Percentiles rank a stretch among this genome's conserved stretches.
Evolutionary conservation across 2,113 vertebrate species (phyloP).

Genomic region (Seriola rivoliana): DNA sequence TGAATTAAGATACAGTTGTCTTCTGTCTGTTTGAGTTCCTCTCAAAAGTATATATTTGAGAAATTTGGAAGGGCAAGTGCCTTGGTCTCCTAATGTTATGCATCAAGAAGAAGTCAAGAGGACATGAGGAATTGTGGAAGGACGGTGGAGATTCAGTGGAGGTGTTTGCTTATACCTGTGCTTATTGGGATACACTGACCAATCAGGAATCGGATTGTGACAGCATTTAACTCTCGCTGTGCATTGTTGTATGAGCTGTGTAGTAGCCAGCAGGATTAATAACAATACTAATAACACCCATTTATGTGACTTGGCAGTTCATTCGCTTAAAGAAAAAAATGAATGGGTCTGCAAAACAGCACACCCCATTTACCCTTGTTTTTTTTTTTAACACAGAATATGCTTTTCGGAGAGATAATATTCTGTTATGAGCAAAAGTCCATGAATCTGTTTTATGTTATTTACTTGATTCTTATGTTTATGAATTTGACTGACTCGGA

Average conservation of each 20-base stretch:
- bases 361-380: neutral
- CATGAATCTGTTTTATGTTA: neutral
- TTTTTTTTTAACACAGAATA: neutral
- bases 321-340: slow-evolving; percentile 70
- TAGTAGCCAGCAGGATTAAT: slow-evolving; percentile 62
- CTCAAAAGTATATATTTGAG: slow-evolving; percentile 32
- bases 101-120: slow-evolving; percentile 49
- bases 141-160: slow-evolving; percentile 22
- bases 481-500: slow-evolving; percentile 17
- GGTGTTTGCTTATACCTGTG: slow-evolving; percentile 63
- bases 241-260: slow-evolving; percentile 69
- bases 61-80: slow-evolving; percentile 70
- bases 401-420: slow-evolving; percentile 9
- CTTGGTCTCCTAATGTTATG: slow-evolving; percentile 60
- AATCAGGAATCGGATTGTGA: slow-evolving; percentile 72
- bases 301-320: slow-evolving; percentile 91
- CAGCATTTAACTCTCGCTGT: slow-evolving; percentile 58
- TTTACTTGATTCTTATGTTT: neutral
- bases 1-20: slow-evolving; percentile 21
- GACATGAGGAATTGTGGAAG: slow-evolving; percentile 26
- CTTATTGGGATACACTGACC: slow-evolving; percentile 88
- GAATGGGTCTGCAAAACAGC: neutral
- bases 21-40: slow-evolving; percentile 31
- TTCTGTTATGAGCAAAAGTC: neutral
- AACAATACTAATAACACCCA: slow-evolving; percentile 78